Evolutionary conservation across 2,888 invertebrate genomes (phyloP), one percentile per base, ranked within the genome.

Genomic region (Hyposoter dolosus): DNA sequence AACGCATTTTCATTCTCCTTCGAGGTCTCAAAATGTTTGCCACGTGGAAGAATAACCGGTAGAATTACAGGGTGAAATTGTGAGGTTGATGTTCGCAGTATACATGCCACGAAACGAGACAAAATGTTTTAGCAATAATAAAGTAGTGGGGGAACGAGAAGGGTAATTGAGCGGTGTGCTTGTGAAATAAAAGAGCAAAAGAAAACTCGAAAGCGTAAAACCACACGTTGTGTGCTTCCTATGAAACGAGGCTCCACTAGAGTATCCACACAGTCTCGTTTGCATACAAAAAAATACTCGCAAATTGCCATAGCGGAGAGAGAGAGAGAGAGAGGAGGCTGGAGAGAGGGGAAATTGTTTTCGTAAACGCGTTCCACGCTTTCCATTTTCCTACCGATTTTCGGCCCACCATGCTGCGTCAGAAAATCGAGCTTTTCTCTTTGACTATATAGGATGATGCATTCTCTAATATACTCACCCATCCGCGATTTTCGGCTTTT

Each of bases 261-360:
- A 65, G 32, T 45, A 53, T 32, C 28, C 47, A 35, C 47, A 72
- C 0, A 23, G 23, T 60, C 60, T 83, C 65, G 79, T 83, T 72
- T 83, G 60, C 85, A 81, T 83, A 75, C 68, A 86, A 72, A 86
- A 81, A 78, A 77, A 77, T 83, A 15, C 81, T 68, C 71, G 68
- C 85, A 87, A 90, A 89, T 89, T 87, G 86, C 89, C 88, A 87
- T 85, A 82, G 88, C 85, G 78, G 87, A 83, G 40, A 75, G 40
- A 50, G 6, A n/a, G 5, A 7, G n/a, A 17, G 17, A 7, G 17
- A 50, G 50, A n/a, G n/a, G 19, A 40, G 19, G 23, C 19, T 9
- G 28, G 28, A 28, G 56, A 9, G 28, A 23, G 56, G 10, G 10
- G 28, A 87, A 89, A 88, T 90, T 88, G 90, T 90, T 90, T 88